Evolutionary conservation across 2,113 vertebrate species (phyloP).

Genomic region (Hippocampus zosterae): DNA sequence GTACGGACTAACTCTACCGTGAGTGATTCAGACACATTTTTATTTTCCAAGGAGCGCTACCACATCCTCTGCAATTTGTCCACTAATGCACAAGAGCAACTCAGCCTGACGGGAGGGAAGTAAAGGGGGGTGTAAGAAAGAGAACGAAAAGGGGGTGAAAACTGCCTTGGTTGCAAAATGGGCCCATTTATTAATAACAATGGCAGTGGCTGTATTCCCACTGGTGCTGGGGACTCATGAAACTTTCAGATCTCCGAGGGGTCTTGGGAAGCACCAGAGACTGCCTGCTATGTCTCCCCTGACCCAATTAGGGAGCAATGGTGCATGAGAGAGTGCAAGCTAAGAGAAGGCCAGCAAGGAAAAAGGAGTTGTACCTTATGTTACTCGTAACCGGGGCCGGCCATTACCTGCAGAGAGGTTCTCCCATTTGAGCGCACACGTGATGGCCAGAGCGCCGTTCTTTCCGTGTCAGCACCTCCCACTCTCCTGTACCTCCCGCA

Average conservation of each 20-base stretch:
- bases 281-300: constrained; percentile 71
- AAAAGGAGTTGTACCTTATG: constrained; percentile 52
- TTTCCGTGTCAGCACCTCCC: constrained; percentile 2
- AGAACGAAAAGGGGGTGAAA: constrained; percentile 46
- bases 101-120: constrained; percentile 44
- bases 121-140: constrained; percentile 40
- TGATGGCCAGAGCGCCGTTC: constrained; percentile 35
- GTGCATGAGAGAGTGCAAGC: constrained; percentile 60
- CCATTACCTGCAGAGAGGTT: constrained; percentile 51
- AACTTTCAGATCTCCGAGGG: constrained; percentile 79
- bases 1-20: neutral
- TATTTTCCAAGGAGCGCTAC: constrained; percentile 35
- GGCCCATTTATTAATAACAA: constrained; percentile 80
- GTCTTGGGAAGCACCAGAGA: constrained; percentile 72
- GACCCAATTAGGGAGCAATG: constrained; percentile 75
- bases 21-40: neutral
- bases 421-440: constrained; percentile 43
- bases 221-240: constrained; percentile 72
- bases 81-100: constrained; percentile 60
- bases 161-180: constrained; percentile 70
- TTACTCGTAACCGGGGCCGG: constrained; percentile 39
- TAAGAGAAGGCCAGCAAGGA: constrained; percentile 52
- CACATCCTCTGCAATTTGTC: constrained; percentile 57
- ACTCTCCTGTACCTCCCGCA: neutral
- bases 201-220: constrained; percentile 72